Percentiles rank a stretch among this genome's conserved stretches.
phyloP scores from a whole-genome alignment of 1,140 invertebrate genomes.

The Oreohelix idahoensis region DNA sequence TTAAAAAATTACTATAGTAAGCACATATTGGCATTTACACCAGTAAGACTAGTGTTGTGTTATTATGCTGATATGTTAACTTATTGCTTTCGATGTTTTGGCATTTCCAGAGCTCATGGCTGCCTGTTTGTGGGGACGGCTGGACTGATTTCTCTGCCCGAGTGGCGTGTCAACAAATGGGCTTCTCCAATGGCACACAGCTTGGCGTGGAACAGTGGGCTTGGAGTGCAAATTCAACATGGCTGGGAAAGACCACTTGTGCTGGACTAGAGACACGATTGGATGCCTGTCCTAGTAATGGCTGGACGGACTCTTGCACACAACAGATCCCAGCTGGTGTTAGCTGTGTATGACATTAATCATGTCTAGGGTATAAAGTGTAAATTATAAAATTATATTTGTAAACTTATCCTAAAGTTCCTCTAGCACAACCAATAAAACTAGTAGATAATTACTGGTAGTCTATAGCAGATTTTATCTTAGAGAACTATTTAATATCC shows the following conservation, averaged over 20 bases:
- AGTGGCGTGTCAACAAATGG: slow-evolving; percentile 81
- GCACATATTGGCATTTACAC: too few species aligned
- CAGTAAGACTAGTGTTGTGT: too few species aligned
- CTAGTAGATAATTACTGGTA: too few species aligned
- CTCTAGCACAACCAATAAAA: too few species aligned
- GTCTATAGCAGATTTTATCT: too few species aligned
- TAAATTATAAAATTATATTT: too few species aligned
- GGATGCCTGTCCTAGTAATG: slow-evolving; percentile 86
- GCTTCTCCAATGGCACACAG: slow-evolving; percentile 47
- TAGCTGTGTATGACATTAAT: slow-evolving; percentile 45
- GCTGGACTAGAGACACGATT: slow-evolving; percentile 85
- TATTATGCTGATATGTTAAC: too few species aligned
- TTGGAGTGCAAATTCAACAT: slow-evolving; percentile 74
- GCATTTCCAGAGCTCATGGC: slow-evolving; percentile 82
- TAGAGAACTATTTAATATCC: too few species aligned
- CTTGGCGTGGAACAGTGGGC: slow-evolving; percentile 4
- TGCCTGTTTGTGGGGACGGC: slow-evolving; percentile 91
- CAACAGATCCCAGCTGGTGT: slow-evolving; percentile 29
- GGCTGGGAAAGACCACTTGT: slow-evolving; percentile 92
- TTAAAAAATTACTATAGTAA: too few species aligned
- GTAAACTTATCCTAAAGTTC: too few species aligned
- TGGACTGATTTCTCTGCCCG: slow-evolving; percentile 87
- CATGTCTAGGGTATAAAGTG: not conserved
- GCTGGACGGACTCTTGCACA: slow-evolving; percentile 61
- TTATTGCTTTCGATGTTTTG: not conserved